Base-by-base conservation (phyloP, 2,797 vertebrate genomes). In the Meda fulgida region DNA sequence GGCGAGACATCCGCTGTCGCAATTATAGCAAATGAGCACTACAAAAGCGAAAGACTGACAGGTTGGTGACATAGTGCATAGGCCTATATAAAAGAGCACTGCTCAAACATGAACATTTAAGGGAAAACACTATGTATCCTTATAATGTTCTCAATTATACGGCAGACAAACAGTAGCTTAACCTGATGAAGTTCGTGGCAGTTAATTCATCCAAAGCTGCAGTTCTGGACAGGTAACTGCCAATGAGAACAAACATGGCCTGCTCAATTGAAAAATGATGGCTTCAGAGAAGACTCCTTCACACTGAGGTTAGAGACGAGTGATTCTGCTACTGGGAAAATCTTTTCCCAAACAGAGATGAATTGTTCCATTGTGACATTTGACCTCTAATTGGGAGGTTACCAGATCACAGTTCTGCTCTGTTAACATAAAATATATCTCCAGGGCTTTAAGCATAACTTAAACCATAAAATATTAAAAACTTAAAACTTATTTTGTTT, bases 1-100 rank as follows among this genome's bases (percentile, higher is more conserved):
- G 86, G 38, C 71, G 65, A 88, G 81, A 89, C 89, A 87, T 84
- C 84, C 86, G 78, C 36, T 36, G 18, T 23, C 66, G 79, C 87
- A 87, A 85, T 63, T 38, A 53, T 13, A 66, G n/a, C 69, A 36
- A 80, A 63, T 80, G 78, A 65, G 51, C 16, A 11, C 21, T 7
- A 80, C 29, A 79, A 85, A 80, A 71, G 82, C 19, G 67, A 48
- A 23, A 26, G 75, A 79, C 2, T 76, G 71, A 83, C 21, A 76
- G 29, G 7, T 21, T 60, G 75, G 23, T 43, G 13, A 43, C 55
- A 66, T 48, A 36, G 14, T 23, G 11, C 23, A 66, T 29, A 19
- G 60, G 60, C 10, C 19, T 66, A n/a, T 48, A n/a, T 46, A 48
- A 31, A 80, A 51, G 21, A 79, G 19, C 14, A 31, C 40, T 46